Evolutionary conservation across 2,797 vertebrate species (phyloP), one percentile per base, ranked within the genome.

Genomic region (Leptatherina wallacei): DNA sequence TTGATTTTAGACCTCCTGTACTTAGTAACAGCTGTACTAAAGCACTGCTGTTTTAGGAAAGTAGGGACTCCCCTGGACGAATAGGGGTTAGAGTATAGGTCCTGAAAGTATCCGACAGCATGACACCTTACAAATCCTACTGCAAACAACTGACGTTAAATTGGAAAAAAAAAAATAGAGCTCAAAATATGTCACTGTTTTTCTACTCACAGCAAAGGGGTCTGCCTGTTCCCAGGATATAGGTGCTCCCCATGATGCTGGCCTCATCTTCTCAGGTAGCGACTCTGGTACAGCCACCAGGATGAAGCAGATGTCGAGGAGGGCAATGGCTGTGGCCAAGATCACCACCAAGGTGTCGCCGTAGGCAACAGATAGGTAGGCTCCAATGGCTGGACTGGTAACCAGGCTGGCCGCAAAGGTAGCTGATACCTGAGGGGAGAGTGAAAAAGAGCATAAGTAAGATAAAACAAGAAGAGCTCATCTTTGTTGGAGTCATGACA

Each of bases 171-270:
- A 27, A 9, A 27, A 27, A 27, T 2, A 24, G 52, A 29, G 11
- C 52, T 47, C 0, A 44, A 56, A 20, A n/a, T 3, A 20, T 12
- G 33, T 1, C 0, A 27, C 2, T 0, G 27, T 30, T 58, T 29
- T 40, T 20, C 44, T 35, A 92, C 96, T 96, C 80, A 97, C 96
- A 61, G 96, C 95, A 0, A 98, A 98, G 0, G 96, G 96, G 61
- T 98, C 96, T 0, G 96, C 96, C 81, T 98, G 96, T 65, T 97
- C 96, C 96, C 96, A 98, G 64, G 96, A 97, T 85, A 98, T 97
- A 0, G 96, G 96, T 0, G 96, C 97, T 55, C 97, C 97, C 97
- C 97, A 98, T 0, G 96, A 98, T 0, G 96, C 97, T 0, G 97
- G 97, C 56, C 97, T 95, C 97, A 98, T 98, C 87, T 98, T 97